These are phyloP conservation scores for Diabrotica balteata DNA, from an alignment of 2,888 invertebrate genomes.

Conservation along the genomic window DNA sequence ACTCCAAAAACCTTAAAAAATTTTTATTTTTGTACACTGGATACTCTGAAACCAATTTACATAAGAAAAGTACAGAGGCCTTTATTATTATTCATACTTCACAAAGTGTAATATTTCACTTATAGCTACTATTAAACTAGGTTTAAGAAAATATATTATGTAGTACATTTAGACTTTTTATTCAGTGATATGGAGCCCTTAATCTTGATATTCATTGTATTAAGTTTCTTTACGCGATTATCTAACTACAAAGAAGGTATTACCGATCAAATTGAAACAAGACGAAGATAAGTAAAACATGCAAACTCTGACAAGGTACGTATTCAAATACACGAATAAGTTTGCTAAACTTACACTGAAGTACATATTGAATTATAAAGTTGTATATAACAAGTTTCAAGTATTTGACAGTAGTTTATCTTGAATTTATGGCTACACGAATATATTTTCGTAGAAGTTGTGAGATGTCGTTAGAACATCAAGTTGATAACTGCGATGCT, in stretches of 20 bases:
- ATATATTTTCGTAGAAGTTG: constrained; percentile 15
- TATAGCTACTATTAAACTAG: too few relatives aligned
- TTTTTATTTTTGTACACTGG: too few relatives aligned
- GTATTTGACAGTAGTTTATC: constrained; percentile 24
- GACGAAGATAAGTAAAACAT: constrained; percentile 13
- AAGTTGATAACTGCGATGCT: constrained; percentile 11
- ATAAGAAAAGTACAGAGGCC: too few relatives aligned
- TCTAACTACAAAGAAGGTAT: constrained; percentile 4
- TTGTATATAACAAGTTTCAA: constrained; percentile 21
- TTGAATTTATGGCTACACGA: constrained; percentile 16
- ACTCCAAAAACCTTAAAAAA: too few relatives aligned
- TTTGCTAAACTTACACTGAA: constrained; percentile 10
- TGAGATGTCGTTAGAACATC: constrained; percentile 14
- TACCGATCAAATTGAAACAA: constrained; percentile 5
- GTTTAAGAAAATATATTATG: too few relatives aligned
- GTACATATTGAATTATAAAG: constrained; percentile 24
- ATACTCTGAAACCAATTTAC: too few relatives aligned
- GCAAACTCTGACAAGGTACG: constrained; percentile 16
- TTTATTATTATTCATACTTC: too few relatives aligned
- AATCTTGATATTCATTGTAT: too few relatives aligned
- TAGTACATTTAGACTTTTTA: too few relatives aligned
- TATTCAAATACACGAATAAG: constrained; percentile 15
- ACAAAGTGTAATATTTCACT: too few relatives aligned
- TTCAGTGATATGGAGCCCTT: too few relatives aligned
- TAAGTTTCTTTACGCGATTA: neutral